Evolutionary conservation across 2,888 invertebrate species (phyloP), one percentile per base, ranked within the genome.

Genomic region (Drosophila atripex): DNA sequence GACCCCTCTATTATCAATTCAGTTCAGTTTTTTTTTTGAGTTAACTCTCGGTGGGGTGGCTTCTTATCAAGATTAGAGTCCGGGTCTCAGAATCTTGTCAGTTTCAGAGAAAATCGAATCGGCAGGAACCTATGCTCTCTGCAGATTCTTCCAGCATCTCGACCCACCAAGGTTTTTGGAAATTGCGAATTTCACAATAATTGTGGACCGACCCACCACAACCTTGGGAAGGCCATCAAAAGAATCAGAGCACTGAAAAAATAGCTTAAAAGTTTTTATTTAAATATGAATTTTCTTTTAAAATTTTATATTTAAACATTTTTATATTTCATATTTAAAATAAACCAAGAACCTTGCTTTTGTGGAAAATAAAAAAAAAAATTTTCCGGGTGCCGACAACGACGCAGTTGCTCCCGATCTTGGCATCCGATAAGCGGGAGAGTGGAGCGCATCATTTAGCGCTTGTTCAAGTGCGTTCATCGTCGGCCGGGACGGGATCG

Each of bases 391-490:
- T 61, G 60, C 39, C n/a, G 1, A 16, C 21, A 66, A 66, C 64
- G 55, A 64, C 64, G 64, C 55, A 64, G 54, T 64, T 64, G 54
- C 68, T 64, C 68, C 54, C 68, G 68, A 54, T 54, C 18, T 5
- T 9, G 39, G 11, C 16, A 11, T 32, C 21, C 45, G 71, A 73
- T 71, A 71, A 73, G 57, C 43, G 16, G 18, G 56, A 68, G 64
- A 56, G 73, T 55, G 39, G 64, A 56, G 73, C 68, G 56, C 70
- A 70, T 61, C 71, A 72, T 47, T 58, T 63, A 72, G 41, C 69
- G 57, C 39, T 69, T 76, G 69, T 69, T 82, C 77, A 85, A 79
- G 83, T 82, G 79, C 83, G 86, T 69, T 80, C 84, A 70, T 76
- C 70, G 59, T 60, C 63, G 39, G 16, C 16, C 5, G 9, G 11